Evolutionary conservation across 1,140 invertebrate species (phyloP), one percentile per base, ranked within the genome.

Genomic region (Diplogasteroides magnus): DNA sequence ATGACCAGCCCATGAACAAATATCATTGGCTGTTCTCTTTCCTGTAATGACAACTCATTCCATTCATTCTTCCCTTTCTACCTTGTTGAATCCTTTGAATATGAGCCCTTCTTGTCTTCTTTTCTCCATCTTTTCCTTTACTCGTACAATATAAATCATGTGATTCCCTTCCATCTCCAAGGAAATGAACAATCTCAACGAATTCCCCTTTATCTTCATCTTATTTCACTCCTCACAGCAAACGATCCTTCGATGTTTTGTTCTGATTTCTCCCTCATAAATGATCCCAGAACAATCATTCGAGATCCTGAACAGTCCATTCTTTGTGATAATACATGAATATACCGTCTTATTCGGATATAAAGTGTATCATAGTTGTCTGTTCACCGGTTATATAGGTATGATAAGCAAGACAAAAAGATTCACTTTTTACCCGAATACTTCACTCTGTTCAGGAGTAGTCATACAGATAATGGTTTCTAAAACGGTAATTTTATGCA

Each of bases 1-100:
- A 65, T 81, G 78, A 57, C 80, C 80, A 29, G 69, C 56, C 80
- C 80, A 82, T 2, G 81, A 68, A 63, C 80, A 82, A 68, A 82
- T 67, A 57, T 82, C 77, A 61, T 75, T 82, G 27, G 77, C 71
- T 15, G 77, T 77, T n/a, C 80, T 70, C 65, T 82, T 82, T 55
- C 81, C 80, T 55, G 37, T 57, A 13, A 48, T 48, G 37, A 11
- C 37, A 11, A 19, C 6, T 48, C 37, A 11, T 48, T 48, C 6
- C 6, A 48, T 11, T 48, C 37, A 48, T 11, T 6, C 37, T 48
- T 11, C 37, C 37, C 37, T 48, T 6, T 19, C 37, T 48, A 48
- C 37, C 37, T 23, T 57, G 32, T 32, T 72, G 70, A 48, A 72
- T 72, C 19, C 70, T 31, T 60, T 72, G 70, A 48, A 48, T 48